Base-by-base conservation (phyloP, 2,888 invertebrate genomes). In the Spialia ferax region DNA sequence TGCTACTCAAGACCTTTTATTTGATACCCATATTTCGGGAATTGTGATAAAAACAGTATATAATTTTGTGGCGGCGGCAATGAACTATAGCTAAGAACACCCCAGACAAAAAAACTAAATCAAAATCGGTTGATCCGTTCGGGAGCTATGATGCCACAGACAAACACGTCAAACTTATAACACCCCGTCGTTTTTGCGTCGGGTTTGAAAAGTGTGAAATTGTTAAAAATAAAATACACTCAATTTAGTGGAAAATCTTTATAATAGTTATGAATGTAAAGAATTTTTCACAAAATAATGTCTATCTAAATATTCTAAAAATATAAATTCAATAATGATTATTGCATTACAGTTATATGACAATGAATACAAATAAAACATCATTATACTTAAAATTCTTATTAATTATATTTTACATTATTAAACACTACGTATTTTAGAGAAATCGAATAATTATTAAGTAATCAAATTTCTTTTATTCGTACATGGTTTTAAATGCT, bases 241-340 rank as follows among this genome's bases (percentile, higher is more conserved):
- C 10, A 38, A n/a, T 26, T 52, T 26, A 23, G 26, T 60, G 54
- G 66, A 75, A 78, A 77, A 75, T 73, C 71, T 59, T 74, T 80
- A 78, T 80, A 78, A 76, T 78, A 70, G 70, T 57, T 57, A 57
- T 72, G 69, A 77, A 77, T 79, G 77, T 81, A 79, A 80, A 79
- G 73, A 75, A 74, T 77, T 75, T 72, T 74, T 80, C 75, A 78
- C 77, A 79, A 80, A 83, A 83, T 82, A 83, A 83, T 77, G 74
- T 79, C 77, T 81, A 83, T 83, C 79, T 81, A 85, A 82, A 82
- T 75, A 74, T 78, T 82, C 80, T 79, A 81, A 86, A 87, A 86
- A 88, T 86, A 86, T 74, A 79, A 77, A 77, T 82, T 79, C 73
- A 77, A 80, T 77, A 73, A 79, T 72, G 63, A 73, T 75, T 74